These are phyloP conservation scores for Harpagoxenus sublaevis DNA, from an alignment of 2,888 invertebrate genomes.

Conservation along the genomic window DNA sequence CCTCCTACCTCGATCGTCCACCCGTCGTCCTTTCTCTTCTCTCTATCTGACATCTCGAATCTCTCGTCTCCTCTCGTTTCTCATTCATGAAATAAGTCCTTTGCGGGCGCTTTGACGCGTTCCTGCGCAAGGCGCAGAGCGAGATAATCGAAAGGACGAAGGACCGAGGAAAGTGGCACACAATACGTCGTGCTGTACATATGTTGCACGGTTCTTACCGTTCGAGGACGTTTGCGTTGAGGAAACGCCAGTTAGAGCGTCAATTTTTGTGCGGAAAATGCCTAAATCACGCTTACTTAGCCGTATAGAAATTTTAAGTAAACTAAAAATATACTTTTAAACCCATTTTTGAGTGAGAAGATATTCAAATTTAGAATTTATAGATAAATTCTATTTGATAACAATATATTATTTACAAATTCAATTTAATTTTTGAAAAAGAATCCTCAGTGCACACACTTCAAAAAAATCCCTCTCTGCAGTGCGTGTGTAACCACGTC, in stretches of 20 bases:
- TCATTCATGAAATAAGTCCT: constrained; percentile 56
- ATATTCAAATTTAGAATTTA: not conserved
- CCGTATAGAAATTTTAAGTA: not conserved
- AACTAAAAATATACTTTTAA: not conserved
- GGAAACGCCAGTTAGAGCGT: constrained; percentile 17
- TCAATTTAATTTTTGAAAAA: not conserved
- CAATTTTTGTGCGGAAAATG: not conserved
- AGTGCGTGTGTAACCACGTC: not conserved
- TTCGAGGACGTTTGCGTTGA: constrained; percentile 22
- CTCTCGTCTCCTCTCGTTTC: constrained; percentile 21
- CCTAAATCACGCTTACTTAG: not conserved
- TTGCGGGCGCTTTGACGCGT: constrained; percentile 13
- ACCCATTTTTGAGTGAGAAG: not conserved
- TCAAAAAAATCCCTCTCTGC: too few species aligned
- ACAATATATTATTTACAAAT: not conserved
- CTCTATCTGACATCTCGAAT: not conserved
- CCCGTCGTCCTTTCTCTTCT: not conserved
- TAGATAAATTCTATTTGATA: not conserved
- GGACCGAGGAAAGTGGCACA: constrained; percentile 67
- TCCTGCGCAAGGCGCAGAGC: not conserved
- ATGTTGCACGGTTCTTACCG: constrained; percentile 11
- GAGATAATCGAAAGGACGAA: constrained; percentile 65
- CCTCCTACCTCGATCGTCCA: constrained; percentile 56
- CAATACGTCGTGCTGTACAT: constrained; percentile 77
- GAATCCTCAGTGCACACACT: too few species aligned